Base-by-base conservation (phyloP, 2,797 vertebrate genomes). In the Pelochelys cantorii region DNA sequence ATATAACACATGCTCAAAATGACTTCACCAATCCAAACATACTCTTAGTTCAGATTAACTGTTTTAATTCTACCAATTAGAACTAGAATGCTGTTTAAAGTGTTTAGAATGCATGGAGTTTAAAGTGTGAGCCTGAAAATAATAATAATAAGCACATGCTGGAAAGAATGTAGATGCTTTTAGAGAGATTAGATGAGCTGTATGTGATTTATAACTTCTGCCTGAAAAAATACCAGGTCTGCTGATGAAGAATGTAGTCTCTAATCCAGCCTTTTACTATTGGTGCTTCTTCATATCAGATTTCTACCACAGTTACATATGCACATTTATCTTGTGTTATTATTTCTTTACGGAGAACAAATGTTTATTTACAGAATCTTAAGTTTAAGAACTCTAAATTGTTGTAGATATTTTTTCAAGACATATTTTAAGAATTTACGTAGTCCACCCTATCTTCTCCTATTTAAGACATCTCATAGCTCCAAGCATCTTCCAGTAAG, bases 131-230 rank as follows among this genome's bases (percentile, higher is more conserved):
- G 53, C 79, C 82, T 93, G 68, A 93, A 95, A 94, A 93, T 81
- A 87, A 68, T 57, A 94, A 93, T 81, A 87, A 68, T 57, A 87
- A 86, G 80, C 78, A 81, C 53, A 77, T 87, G 74, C 57, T 31
- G 9, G 91, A 91, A 94, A 92, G 62, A 93, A 93, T 87, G 79
- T 31, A 90, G 83, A 80, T 86, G 31, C 93, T 85, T 81, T 79
- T 48, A 53, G 7, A 78, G 42, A 82, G 27, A 57, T 89, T 85
- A 86, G 34, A 83, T 94, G 84, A 92, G 65, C 68, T 78, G 68
- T 86, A 79, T 77, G n/a, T 77, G 62, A 81, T 48, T 81, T 53
- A n/a, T 65, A 84, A 60, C 34, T 57, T 42, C 75, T 84, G 23
- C 56, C 85, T 59, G 31, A 85, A 81, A 85, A 85, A 87, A 29